Evolutionary conservation across 1,140 invertebrate genomes (phyloP).

Genomic region (Caenorhabditis inopinata): DNA sequence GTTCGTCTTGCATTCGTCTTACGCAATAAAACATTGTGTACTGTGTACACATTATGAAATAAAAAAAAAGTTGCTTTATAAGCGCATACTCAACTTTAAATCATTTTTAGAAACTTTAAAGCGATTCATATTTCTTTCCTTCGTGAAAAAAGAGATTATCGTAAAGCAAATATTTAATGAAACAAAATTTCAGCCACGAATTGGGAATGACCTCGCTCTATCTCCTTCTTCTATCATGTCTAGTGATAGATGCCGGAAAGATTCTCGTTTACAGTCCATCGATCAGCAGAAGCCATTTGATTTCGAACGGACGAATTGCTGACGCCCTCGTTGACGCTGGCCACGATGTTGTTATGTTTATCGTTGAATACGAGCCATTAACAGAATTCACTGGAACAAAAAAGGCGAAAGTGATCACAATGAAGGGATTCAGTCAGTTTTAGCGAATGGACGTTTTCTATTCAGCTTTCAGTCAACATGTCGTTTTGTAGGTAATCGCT

Average conservation of each 20-base stretch:
- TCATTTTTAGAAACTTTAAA: no score
- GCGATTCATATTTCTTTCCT: no score
- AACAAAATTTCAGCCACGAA: background rate
- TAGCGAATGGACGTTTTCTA: background rate
- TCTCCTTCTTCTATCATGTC: background rate
- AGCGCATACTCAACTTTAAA: no score
- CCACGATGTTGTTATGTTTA: constrained; percentile 50
- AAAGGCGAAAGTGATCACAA: constrained; percentile 35
- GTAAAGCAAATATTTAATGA: no score
- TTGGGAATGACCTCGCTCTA: background rate
- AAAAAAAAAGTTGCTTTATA: no score
- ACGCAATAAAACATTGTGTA: no score
- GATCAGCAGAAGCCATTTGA: constrained; percentile 43
- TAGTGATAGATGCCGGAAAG: background rate
- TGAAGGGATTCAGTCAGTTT: constrained; percentile 36
- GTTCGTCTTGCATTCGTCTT: no score
- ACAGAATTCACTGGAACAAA: constrained; percentile 41
- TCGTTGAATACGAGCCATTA: constrained; percentile 37
- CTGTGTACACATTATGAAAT: no score
- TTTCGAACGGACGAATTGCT: constrained; percentile 49
- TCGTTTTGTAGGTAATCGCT: background rate
- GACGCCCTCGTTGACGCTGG: constrained; percentile 45
- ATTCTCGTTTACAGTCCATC: constrained; percentile 35
- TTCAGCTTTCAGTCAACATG: no score
- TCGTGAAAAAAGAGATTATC: no score